A percentile compares a stretch with the other conserved stretches of the same genome.
Evolutionary conservation across 2,113 vertebrate genomes (phyloP).

Genomic region (Heterotilapia buettikoferi): DNA sequence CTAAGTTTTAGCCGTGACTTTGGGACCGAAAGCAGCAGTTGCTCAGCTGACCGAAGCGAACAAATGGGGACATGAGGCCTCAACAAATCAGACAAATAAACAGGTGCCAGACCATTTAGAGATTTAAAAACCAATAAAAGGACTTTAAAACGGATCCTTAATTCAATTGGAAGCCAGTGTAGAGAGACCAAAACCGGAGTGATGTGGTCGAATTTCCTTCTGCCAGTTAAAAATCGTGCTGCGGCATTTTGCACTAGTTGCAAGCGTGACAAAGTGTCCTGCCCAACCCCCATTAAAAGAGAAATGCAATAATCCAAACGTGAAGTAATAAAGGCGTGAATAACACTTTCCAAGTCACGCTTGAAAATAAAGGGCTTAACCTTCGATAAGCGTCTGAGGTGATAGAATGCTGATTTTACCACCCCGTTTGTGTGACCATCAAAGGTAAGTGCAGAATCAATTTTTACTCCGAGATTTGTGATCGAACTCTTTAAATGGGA

Average conservation of each 20-base stretch:
- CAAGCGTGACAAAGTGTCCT: background rate
- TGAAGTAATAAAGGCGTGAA: background rate
- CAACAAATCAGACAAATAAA: background rate
- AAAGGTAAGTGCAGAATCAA: background rate
- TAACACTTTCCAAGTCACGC: background rate
- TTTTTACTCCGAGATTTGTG: background rate
- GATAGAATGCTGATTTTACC: background rate
- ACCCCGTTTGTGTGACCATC: background rate
- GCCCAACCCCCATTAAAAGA: background rate
- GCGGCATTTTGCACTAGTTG: background rate
- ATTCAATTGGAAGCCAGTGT: background rate
- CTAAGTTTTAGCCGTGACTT: background rate
- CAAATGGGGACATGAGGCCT: rapidly evolving
- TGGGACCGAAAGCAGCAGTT: rapidly evolving
- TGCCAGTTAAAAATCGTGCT: background rate
- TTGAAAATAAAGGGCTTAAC: background rate
- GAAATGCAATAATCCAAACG: background rate
- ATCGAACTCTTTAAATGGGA: background rate
- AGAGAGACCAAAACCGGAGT: background rate
- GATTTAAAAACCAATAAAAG: rapidly evolving
- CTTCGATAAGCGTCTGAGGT: background rate
- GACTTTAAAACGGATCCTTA: background rate
- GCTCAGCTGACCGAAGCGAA: background rate
- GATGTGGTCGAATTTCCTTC: background rate
- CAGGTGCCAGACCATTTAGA: background rate